These are phyloP conservation scores for Myxocyprinus asiaticus DNA, from an alignment of 2,113 vertebrate genomes.

Conservation along the genomic window DNA sequence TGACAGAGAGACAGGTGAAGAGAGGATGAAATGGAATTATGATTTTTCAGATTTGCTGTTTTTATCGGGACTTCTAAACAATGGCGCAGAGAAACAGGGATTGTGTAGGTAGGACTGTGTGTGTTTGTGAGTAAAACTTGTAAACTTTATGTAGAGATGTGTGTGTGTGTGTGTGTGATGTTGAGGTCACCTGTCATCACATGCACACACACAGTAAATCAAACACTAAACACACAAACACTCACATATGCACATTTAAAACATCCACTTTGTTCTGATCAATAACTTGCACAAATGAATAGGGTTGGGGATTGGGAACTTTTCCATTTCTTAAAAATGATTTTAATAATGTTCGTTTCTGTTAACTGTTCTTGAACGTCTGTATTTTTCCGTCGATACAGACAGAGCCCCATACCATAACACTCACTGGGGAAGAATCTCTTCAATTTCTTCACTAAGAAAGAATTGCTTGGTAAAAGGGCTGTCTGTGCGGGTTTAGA, in stretches of 20 bases:
- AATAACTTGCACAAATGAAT: no score
- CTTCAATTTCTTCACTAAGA: no score
- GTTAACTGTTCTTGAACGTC: no score
- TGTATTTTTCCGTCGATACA: no score
- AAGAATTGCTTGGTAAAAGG: no score
- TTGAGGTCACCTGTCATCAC: slow-evolving; percentile 33
- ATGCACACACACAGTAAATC: not conserved
- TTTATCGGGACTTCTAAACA: not conserved
- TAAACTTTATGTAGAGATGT: not conserved
- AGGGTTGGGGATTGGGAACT: no score
- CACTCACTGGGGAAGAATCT: no score
- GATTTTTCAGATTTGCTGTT: not conserved
- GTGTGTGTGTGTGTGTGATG: not conserved
- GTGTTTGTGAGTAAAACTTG: slow-evolving; percentile 1
- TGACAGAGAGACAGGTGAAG: not conserved
- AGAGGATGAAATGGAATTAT: slow-evolving; percentile 11
- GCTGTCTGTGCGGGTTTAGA: no score
- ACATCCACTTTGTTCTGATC: no score
- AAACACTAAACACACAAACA: slow-evolving; percentile 7
- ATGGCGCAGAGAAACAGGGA: slow-evolving; percentile 50
- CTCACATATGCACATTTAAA: not conserved
- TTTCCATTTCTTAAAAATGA: no score
- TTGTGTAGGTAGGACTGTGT: slow-evolving; percentile 54
- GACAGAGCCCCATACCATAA: no score
- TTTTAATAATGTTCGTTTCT: no score